A percentile compares a stretch with the other conserved stretches of the same genome.
phyloP scores from a whole-genome alignment of 2,888 invertebrate species.

The Malthinus flaveolus region DNA sequence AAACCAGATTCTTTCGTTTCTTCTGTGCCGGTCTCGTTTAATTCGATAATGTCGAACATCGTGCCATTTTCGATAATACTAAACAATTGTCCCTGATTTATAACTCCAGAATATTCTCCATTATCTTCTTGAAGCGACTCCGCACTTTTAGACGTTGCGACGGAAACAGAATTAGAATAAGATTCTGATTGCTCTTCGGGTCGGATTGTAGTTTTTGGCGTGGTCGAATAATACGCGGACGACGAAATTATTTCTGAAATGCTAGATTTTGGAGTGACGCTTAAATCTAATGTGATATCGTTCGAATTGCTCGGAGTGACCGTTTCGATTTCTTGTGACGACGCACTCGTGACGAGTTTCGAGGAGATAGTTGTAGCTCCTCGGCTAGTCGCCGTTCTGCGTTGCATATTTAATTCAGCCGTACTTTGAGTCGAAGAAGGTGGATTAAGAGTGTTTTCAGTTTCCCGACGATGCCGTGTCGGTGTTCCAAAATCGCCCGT shows the following conservation, averaged over 20 bases:
- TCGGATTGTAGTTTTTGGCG: slow-evolving; percentile 27
- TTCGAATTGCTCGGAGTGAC: slow-evolving; percentile 29
- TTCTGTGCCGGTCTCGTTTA: slow-evolving; percentile 49
- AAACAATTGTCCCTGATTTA: slow-evolving; percentile 54
- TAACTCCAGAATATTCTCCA: slow-evolving; percentile 51
- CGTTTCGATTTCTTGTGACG: slow-evolving; percentile 11
- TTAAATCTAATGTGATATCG: slow-evolving; percentile 35
- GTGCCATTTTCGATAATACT: slow-evolving; percentile 54
- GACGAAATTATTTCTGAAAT: slow-evolving; percentile 27
- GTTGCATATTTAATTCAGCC: slow-evolving; percentile 19
- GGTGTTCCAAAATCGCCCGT: slow-evolving; percentile 49
- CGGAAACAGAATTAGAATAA: slow-evolving; percentile 25
- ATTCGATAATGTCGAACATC: slow-evolving; percentile 52
- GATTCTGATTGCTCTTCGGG: slow-evolving; percentile 35
- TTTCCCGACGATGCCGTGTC: slow-evolving; percentile 53
- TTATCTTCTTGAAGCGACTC: slow-evolving; percentile 29
- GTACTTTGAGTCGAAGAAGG: slow-evolving; percentile 38
- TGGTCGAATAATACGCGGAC: slow-evolving; percentile 27
- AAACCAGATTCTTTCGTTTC: slow-evolving; percentile 32
- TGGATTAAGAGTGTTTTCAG: slow-evolving; percentile 49
- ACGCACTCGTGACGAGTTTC: slow-evolving; percentile 5
- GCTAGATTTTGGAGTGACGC: slow-evolving; percentile 27
- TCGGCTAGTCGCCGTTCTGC: slow-evolving; percentile 7
- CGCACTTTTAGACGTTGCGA: slow-evolving; percentile 32
- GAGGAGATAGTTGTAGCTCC: slow-evolving; percentile 17